Conservation (phyloP, 2,113 vertebrate genomes). For the Phaethon lepturus region DNA sequence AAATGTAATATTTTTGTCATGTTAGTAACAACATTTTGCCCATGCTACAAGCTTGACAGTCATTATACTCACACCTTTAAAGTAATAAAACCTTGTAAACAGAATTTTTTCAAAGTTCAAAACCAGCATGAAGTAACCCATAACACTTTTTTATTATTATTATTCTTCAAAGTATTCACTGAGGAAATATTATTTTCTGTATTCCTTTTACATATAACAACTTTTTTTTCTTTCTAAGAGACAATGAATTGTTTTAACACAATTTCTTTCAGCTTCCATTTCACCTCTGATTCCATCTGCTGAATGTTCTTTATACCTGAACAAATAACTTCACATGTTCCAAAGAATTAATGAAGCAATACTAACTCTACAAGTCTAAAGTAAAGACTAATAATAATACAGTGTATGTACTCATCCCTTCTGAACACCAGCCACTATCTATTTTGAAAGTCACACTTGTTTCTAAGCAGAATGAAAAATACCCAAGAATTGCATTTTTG, state of each 20-base stretch:
- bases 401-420: neutral
- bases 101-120: constrained; percentile 2
- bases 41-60: neutral
- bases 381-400: neutral
- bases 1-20: neutral
- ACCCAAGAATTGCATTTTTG: neutral
- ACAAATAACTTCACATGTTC: neutral
- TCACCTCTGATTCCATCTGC: neutral
- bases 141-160: constrained; percentile 14
- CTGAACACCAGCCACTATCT: neutral
- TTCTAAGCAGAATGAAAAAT: neutral
- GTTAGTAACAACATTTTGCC: neutral
- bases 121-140: neutral
- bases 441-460: neutral
- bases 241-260: neutral
- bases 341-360: neutral
- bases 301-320: neutral
- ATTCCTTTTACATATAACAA: neutral
- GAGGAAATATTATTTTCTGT: neutral
- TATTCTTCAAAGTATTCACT: neutral
- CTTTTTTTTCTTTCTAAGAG: neutral
- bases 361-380: neutral
- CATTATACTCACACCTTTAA: neutral
- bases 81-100: neutral
- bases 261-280: neutral